Evolutionary conservation across 2,113 vertebrate genomes (phyloP).

Genomic region (Hystrix brachyura): DNA sequence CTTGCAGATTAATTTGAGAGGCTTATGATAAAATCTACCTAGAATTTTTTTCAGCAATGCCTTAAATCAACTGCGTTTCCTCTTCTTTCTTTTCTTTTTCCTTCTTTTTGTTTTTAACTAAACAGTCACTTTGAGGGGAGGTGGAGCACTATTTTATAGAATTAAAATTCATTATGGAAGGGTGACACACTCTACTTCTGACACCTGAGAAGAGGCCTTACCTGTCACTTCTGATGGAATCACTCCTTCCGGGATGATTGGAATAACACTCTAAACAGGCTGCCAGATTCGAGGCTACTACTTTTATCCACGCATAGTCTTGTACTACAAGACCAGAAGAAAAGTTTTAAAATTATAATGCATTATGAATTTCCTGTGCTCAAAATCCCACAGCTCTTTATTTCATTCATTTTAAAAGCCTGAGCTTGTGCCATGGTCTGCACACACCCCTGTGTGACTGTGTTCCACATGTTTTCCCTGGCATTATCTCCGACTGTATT

Average conservation of each 20-base stretch:
- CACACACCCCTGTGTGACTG: rapidly evolving
- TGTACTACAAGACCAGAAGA: neutral
- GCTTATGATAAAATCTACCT: neutral
- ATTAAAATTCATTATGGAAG: neutral
- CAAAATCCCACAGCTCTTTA: neutral
- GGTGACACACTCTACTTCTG: neutral
- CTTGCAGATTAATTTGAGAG: neutral
- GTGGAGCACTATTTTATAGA: neutral
- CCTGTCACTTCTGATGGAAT: neutral
- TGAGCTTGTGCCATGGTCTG: neutral
- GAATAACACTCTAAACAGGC: neutral
- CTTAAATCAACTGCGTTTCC: neutral
- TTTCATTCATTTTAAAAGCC: neutral
- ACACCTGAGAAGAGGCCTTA: neutral
- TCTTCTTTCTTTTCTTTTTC: neutral
- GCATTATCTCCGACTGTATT: neutral
- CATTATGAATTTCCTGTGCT: neutral
- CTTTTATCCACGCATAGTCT: neutral
- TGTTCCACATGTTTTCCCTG: neutral
- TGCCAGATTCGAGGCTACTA: neutral
- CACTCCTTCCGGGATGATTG: neutral
- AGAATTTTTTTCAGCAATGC: neutral
- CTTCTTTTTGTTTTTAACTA: neutral
- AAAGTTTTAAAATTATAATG: neutral
- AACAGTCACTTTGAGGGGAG: neutral